Base-by-base conservation (phyloP, 2,888 invertebrate genomes). In the Sinopyrophorus schimmeli region DNA sequence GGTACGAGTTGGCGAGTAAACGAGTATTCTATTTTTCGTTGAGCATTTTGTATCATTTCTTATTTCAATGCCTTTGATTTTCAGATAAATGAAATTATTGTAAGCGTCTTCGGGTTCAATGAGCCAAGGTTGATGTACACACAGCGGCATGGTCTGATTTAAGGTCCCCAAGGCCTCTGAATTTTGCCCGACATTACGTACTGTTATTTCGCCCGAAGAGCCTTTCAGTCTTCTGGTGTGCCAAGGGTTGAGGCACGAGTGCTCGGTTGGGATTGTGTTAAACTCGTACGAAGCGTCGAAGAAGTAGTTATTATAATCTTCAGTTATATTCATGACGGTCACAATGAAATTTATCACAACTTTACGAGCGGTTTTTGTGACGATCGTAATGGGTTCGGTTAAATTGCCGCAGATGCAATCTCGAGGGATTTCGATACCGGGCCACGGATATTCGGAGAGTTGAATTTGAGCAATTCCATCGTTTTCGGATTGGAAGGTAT, bases 301-400 rank as follows among this genome's bases (percentile, higher is more conserved):
- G 66, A 83, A 82, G 71, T 88, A 89, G 66, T 87, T 84, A 44
- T 84, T 80, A 65, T 88, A 87, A 74, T 90, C 87, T 72, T 90
- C 86, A 4, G 86, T 84, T 44, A 88, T 84, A 73, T 86, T 84
- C 91, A 92, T 89, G 69, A 84, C 79, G 7, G 83, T 82, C 4
- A 89, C 81, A 11, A 83, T 80, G 67, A 89, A 89, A 64, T 83
- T 84, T 0, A 89, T 79, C 69, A 87, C 83, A 5, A 89, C 81
- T 43, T 83, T 80, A 34, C 80, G 79, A 1, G 87, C 83, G 7
- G 86, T 84, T 53, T 88, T 76, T 12, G 86, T 84, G 54, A 82
- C 80, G 55, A 87, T 76, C 47, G 80, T 77, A 28, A 86, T 73
- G 10, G 82, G 80, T 47, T 84, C 83, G 35, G 81, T 78, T 56